Percentiles rank a stretch among this genome's conserved stretches.
Conservation (phyloP, 1,140 invertebrate species). For the Alviniconcha marisindica region DNA sequence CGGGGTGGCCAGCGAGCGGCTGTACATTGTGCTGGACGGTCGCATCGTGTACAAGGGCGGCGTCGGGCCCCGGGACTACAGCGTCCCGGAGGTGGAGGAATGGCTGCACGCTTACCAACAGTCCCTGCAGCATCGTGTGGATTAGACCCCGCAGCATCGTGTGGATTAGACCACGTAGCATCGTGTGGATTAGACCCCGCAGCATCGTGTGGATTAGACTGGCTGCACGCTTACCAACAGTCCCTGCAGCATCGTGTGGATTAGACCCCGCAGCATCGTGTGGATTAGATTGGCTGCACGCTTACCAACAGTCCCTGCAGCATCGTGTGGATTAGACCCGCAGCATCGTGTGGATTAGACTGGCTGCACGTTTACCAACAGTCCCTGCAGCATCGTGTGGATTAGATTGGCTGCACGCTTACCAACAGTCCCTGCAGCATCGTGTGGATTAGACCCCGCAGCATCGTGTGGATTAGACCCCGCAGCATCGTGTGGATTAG, state of each 20-base stretch:
- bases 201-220: constrained; percentile 32
- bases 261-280: not conserved
- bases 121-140: too few species aligned
- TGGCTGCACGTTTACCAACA: constrained; percentile 48
- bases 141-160: not conserved
- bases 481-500: too few species aligned
- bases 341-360: not conserved
- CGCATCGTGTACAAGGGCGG: constrained; percentile 54
- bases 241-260: not conserved
- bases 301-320: too few species aligned
- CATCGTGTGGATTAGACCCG: not conserved
- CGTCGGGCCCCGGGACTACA: constrained; percentile 53
- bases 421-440: too few species aligned
- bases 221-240: constrained; percentile 44
- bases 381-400: not conserved
- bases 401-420: too few species aligned
- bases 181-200: not conserved
- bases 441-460: too few species aligned
- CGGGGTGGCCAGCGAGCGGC: constrained; percentile 53
- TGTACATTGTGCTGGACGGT: constrained; percentile 58
- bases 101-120: constrained; percentile 48
- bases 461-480: too few species aligned
- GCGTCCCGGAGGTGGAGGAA: constrained; percentile 51
- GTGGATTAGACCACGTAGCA: too few species aligned
- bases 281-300: not conserved